Evolutionary conservation across 1,140 invertebrate species (phyloP), one percentile per base, ranked within the genome.

Genomic region (Heliconius hewitsoni): DNA sequence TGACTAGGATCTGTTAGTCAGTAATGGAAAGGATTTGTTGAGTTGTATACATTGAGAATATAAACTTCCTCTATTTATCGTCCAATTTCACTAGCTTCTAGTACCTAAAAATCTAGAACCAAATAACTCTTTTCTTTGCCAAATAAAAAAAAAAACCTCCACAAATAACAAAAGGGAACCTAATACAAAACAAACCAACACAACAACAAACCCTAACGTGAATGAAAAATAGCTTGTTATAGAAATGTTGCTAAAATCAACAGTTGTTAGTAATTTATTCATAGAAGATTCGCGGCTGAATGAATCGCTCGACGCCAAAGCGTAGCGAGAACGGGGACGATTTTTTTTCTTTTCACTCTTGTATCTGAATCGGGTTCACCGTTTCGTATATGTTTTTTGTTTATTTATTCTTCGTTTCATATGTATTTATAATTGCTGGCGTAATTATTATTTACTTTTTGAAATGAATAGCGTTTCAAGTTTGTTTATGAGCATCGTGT

Each of bases 241-340:
- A 27, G 23, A n/a, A 30, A 70, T 42, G n/a, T 39, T 46, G 74
- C 19, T 30, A 66, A 76, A 76, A 76, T 76, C 74, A 76, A 76
- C 74, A 76, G 74, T 76, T 76, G 74, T 76, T 76, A 70, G 60
- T 76, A 71, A 76, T 76, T 76, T 76, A 76, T 76, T 76, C 74
- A 76, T 76, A 76, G 74, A 76, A 76, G 66, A 42, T 66, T 76
- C 74, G 66, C 74, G 46, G 60, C 16, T 50, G 74, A 71, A 76
- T 71, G 74, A 76, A 76, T 34, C 42, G 16, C 74, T 76, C 74
- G 74, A 76, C 74, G 74, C 11, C 27, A 66, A 30, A 66, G 60
- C 74, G 74, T 27, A 27, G 57, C 39, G 74, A 37, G 46, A 60
- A 4, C n/a, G 3, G 57, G 23, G 66, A 46, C 23, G 74, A 27